Conservation (phyloP, 2,888 invertebrate genomes). For the Metacarcinus magister region DNA sequence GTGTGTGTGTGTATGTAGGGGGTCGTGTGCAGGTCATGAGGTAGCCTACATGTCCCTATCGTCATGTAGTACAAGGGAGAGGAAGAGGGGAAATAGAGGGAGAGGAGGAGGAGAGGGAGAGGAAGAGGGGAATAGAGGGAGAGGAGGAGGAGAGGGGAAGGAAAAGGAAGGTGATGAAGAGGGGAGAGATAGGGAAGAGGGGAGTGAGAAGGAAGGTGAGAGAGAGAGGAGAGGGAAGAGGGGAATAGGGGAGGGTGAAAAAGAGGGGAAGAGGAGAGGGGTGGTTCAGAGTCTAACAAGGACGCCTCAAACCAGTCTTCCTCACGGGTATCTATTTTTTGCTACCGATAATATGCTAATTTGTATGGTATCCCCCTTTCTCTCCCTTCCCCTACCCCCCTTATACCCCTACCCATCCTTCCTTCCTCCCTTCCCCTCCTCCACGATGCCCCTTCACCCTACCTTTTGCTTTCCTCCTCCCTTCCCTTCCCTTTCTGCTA, state of each 20-base stretch:
- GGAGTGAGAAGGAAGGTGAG: neutral
- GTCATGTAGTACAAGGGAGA: neutral
- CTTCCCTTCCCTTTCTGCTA: neutral
- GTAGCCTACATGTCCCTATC: too few relatives aligned
- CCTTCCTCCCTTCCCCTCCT: neutral
- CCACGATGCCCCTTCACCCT: neutral
- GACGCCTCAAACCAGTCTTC: neutral
- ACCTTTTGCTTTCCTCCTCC: neutral
- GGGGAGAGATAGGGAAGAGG: neutral
- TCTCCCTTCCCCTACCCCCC: neutral
- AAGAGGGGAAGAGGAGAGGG: neutral
- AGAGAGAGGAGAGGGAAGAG: neutral
- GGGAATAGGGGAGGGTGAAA: neutral
- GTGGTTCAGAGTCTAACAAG: neutral
- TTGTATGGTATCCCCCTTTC: neutral
- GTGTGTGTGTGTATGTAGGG: neutral
- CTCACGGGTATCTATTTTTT: neutral
- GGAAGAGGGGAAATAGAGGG: neutral
- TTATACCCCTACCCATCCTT: neutral
- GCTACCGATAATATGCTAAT: constrained; percentile 34
- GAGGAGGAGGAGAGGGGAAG: neutral
- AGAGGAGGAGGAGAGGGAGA: neutral
- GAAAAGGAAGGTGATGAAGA: neutral
- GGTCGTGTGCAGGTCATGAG: neutral
- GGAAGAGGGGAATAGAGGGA: neutral